Base-by-base conservation (phyloP, 2,888 invertebrate species). In the Podotricha telesiphe region DNA sequence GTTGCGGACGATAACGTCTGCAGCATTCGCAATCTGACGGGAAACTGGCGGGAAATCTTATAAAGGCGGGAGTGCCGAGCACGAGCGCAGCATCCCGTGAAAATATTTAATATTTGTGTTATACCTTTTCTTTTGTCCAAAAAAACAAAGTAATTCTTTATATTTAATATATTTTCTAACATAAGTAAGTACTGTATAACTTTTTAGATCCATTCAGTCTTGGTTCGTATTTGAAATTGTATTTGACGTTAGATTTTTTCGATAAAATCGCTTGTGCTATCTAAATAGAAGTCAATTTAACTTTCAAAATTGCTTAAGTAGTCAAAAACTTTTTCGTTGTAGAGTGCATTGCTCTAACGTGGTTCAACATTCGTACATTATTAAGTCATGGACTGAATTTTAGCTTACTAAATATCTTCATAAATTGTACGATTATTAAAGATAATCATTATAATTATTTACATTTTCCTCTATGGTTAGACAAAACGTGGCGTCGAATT, bases 31-130 rank as follows among this genome's bases (percentile, higher is more conserved):
- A 70, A 78, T 80, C 80, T 80, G 76, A 75, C 65, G 75, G 78
- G 78, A 83, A 82, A 85, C 84, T 85, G 84, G 82, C 82, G 84
- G 82, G 82, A 83, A 82, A 78, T 77, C 76, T 79, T 76, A 67
- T 70, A 73, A 75, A 73, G 65, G 71, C 72, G 77, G 73, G 76
- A 78, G 74, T 62, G 42, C 67, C 17, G 55, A 55, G 13, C 11
- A 55, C 34, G 34, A 56, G 34, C 67, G 68, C 70, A 68, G 63
- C 53, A 62, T 72, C 63, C 56, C 68, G 22, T 64, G 48, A 28
- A 62, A 37, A 37, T 62, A 71, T 64, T 69, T 67, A 55, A 45
- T n/a, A 34, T 48, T 45, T 55, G 59, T 50, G 65, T 63, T 17
- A 67, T 48, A 28, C 45, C 62, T 68, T 70, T 63, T 58, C 48